Percentiles rank a stretch among this genome's conserved stretches.
These are phyloP conservation scores for Dysmachus trigonus DNA, from an alignment of 2,888 invertebrate species.

Conservation along the genomic window DNA sequence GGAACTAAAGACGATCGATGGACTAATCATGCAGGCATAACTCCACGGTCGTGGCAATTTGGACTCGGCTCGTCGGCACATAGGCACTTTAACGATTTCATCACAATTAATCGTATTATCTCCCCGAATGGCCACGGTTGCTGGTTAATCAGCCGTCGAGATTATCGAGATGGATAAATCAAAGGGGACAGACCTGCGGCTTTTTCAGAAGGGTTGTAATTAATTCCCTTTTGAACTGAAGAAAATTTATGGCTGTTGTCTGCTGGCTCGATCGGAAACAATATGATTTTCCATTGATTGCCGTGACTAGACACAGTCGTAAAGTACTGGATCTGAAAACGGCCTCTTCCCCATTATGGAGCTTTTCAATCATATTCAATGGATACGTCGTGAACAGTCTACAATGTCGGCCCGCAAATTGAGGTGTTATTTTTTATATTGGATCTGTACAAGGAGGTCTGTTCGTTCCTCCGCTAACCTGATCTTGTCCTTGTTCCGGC, in stretches of 20 bases:
- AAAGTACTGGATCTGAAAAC: neutral
- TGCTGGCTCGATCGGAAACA: neutral
- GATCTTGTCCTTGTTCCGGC: neutral
- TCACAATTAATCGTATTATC: conserved; percentile 20
- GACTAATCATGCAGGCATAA: neutral
- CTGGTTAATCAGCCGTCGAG: neutral
- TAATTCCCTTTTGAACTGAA: neutral
- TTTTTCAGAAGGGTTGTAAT: neutral
- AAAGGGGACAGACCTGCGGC: neutral
- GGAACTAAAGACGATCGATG: neutral
- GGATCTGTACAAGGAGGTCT: neutral
- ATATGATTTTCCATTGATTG: neutral
- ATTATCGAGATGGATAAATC: neutral
- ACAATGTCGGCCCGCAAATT: neutral
- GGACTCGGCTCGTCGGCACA: neutral
- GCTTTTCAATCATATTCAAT: neutral
- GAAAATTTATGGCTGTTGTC: neutral
- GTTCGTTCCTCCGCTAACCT: neutral
- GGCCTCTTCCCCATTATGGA: neutral
- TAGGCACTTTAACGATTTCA: conserved; percentile 11
- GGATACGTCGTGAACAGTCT: neutral
- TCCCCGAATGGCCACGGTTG: neutral
- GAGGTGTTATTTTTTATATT: neutral
- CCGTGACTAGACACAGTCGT: neutral
- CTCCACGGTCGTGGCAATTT: neutral